Percentiles rank a stretch among this genome's conserved stretches.
Conservation (phyloP, 2,888 invertebrate species). For the Trichacis sp. region DNA sequence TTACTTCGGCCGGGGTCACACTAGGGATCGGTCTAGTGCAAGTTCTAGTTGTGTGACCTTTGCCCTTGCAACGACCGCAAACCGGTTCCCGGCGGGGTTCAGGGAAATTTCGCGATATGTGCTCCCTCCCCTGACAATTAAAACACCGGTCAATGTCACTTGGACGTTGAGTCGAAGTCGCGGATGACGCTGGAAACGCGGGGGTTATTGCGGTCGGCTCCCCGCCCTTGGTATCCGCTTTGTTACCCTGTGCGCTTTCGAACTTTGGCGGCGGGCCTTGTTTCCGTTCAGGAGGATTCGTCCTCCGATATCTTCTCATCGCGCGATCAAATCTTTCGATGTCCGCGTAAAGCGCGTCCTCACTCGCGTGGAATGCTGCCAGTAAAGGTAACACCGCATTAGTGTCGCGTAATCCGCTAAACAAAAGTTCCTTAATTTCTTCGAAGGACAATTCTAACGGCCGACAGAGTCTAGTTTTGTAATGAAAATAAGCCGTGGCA, state of each 20-base stretch:
- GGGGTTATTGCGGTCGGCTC: too few species aligned
- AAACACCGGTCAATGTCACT: too few species aligned
- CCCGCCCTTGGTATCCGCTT: not conserved
- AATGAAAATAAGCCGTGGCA: constrained; percentile 24
- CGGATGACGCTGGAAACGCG: too few species aligned
- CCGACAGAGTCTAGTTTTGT: constrained; percentile 24
- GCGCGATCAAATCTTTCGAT: constrained; percentile 1
- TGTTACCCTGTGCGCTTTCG: too few species aligned
- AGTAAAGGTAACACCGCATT: constrained; percentile 14
- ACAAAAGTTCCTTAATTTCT: constrained; percentile 20
- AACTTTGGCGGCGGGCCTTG: too few species aligned
- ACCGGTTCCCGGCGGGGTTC: not conserved
- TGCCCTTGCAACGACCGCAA: not conserved
- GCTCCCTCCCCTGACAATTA: constrained; percentile 20
- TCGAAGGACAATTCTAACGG: constrained; percentile 16
- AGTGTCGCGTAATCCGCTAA: constrained; percentile 17
- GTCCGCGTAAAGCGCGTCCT: constrained; percentile 10
- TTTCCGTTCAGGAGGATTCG: not conserved
- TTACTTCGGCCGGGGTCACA: not conserved
- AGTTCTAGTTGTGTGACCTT: not conserved
- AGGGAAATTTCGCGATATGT: constrained; percentile 9
- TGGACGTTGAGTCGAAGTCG: not conserved
- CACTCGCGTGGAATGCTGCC: not conserved
- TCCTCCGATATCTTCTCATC: not conserved
- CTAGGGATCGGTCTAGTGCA: constrained; percentile 10